Percentiles rank a stretch among this genome's conserved stretches.
phyloP scores from a whole-genome alignment of 2,888 invertebrate genomes.

The Aphodius sticticus region DNA sequence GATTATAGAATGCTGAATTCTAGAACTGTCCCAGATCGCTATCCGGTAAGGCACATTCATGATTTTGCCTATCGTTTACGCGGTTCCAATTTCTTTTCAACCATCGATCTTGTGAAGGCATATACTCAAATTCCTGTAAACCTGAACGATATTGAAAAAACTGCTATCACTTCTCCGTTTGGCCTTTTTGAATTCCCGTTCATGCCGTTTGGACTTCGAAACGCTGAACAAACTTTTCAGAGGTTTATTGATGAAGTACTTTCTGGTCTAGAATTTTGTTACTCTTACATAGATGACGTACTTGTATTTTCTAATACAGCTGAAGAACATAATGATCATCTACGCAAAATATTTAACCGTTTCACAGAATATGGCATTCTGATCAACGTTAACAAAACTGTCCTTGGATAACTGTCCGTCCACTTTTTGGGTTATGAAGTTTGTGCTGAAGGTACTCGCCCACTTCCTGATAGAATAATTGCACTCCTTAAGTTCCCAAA shows the following conservation, averaged over 20 bases:
- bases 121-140: slow-evolving; percentile 54
- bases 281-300: slow-evolving; percentile 21
- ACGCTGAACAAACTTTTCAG: slow-evolving; percentile 56
- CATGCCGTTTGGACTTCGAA: slow-evolving; percentile 53
- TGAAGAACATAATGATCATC: neutral
- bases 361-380: neutral
- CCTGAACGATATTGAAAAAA: slow-evolving; percentile 48
- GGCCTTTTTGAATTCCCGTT: slow-evolving; percentile 47
- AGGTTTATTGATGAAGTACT: slow-evolving; percentile 52
- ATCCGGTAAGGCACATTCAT: slow-evolving; percentile 54
- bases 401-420: neutral
- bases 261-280: slow-evolving; percentile 49
- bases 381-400: neutral
- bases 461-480: neutral
- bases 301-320: neutral
- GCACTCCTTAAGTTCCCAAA: neutral
- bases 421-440: neutral
- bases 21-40: slow-evolving; percentile 60
- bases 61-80: slow-evolving; percentile 49
- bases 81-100: slow-evolving; percentile 48
- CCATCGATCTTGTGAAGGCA: slow-evolving; percentile 51
- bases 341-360: neutral
- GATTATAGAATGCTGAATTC: slow-evolving; percentile 52
- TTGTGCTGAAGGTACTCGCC: neutral
- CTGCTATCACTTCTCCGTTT: slow-evolving; percentile 43